These are phyloP conservation scores for Psittacara wagleri DNA, from an alignment of 2,113 vertebrate genomes.

Conservation along the genomic window DNA sequence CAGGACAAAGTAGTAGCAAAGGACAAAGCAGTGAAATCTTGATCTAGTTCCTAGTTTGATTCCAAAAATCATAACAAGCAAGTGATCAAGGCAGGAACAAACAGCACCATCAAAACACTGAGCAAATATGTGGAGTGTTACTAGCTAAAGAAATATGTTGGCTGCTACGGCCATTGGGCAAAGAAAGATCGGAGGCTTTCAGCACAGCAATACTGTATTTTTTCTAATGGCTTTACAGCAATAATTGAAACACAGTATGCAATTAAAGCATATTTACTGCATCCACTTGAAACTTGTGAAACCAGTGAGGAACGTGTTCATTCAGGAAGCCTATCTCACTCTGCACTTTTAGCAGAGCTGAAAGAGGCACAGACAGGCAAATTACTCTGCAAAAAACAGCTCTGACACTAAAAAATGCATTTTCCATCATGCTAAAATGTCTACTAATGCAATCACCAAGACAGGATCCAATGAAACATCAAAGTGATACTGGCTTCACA, in stretches of 20 bases:
- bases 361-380: neutral
- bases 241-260: constrained; percentile 44
- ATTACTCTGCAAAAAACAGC: neutral
- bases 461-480: neutral
- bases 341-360: neutral
- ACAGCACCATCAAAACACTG: neutral
- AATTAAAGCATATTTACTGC: constrained; percentile 50
- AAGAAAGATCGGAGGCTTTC: constrained; percentile 4
- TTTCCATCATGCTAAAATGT: constrained; percentile 29
- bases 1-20: neutral
- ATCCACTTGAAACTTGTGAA: constrained; percentile 17
- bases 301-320: neutral
- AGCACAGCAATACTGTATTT: neutral
- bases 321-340: neutral
- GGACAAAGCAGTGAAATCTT: neutral
- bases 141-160: constrained; percentile 28
- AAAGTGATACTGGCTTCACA: neutral
- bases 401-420: neutral
- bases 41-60: neutral
- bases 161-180: constrained; percentile 3
- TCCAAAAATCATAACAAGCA: neutral
- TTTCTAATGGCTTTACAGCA: constrained; percentile 6
- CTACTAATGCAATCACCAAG: neutral
- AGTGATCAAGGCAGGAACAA: neutral
- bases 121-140: neutral